phyloP scores from a whole-genome alignment of 2,797 vertebrate genomes.

The Mus spretus region DNA sequence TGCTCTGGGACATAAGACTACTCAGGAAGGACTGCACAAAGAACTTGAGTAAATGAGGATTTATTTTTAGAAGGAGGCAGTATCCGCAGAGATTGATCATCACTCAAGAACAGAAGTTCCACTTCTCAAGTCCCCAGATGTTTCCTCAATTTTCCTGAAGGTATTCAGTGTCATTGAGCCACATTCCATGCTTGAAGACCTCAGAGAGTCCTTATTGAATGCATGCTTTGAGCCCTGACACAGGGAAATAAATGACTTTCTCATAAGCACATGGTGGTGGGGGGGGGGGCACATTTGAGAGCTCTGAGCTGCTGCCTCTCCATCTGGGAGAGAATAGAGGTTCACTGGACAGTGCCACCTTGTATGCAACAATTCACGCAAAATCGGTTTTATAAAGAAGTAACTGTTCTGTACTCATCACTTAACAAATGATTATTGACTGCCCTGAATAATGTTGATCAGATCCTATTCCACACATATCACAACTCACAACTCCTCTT shows the following conservation, averaged over 20 bases:
- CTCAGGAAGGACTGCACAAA: slow-evolving; percentile 34
- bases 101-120: slow-evolving; percentile 2
- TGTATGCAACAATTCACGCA: background rate
- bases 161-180: background rate
- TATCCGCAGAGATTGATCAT: slow-evolving; percentile 31
- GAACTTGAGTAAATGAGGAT: slow-evolving; percentile 56
- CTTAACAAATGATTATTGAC: background rate
- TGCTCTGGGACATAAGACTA: background rate
- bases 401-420: slow-evolving; percentile 8
- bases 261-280: slow-evolving; percentile 15
- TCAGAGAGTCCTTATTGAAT: slow-evolving; percentile 20
- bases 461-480: background rate
- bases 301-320: slow-evolving; percentile 2
- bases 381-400: background rate
- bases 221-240: background rate
- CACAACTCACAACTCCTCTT: slow-evolving; percentile 6
- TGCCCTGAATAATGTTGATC: slow-evolving; percentile 18
- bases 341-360: background rate
- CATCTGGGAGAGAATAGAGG: background rate
- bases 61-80: slow-evolving; percentile 73
- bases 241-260: slow-evolving; percentile 36
- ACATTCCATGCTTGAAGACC: background rate
- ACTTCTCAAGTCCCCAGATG: background rate
- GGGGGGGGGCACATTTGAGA: slow-evolving; percentile 3
- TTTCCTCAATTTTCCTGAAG: slow-evolving; percentile 2